These are phyloP conservation scores for Nemotelus nigrinus DNA, from an alignment of 2,888 invertebrate genomes.

Conservation along the genomic window DNA sequence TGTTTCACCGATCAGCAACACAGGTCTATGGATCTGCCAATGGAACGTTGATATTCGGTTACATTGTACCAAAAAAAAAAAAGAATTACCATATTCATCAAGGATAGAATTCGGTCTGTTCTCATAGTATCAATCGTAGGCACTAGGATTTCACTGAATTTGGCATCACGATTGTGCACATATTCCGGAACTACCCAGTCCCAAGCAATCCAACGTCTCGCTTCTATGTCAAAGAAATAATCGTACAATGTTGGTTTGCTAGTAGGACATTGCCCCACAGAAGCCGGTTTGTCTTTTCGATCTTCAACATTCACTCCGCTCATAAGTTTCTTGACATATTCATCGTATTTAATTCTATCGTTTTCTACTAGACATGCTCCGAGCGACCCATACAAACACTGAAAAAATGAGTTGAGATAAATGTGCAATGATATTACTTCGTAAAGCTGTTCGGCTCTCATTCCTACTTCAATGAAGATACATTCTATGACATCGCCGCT, in stretches of 20 bases:
- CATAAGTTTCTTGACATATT: constrained; percentile 78
- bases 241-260: constrained; percentile 80
- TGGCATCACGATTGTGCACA: constrained; percentile 73
- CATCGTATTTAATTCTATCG: constrained; percentile 79
- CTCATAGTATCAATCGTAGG: constrained; percentile 89
- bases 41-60: neutral
- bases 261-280: constrained; percentile 78
- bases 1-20: constrained; percentile 88
- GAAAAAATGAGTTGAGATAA: constrained; percentile 57
- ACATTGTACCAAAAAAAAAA: neutral
- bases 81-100: constrained; percentile 75
- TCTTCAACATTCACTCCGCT: constrained; percentile 78
- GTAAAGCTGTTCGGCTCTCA: neutral
- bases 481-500: constrained; percentile 74
- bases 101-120: constrained; percentile 79
- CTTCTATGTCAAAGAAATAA: constrained; percentile 77
- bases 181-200: constrained; percentile 81
- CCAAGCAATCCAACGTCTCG: constrained; percentile 85
- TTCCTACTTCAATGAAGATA: constrained; percentile 71
- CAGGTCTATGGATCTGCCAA: constrained; percentile 76
- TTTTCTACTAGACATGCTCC: constrained; percentile 81
- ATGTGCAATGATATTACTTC: neutral
- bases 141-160: constrained; percentile 86
- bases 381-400: constrained; percentile 84
- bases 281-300: constrained; percentile 71